Evolutionary conservation across 2,888 invertebrate genomes (phyloP).

Genomic region (Himalopsyche tibetana): DNA sequence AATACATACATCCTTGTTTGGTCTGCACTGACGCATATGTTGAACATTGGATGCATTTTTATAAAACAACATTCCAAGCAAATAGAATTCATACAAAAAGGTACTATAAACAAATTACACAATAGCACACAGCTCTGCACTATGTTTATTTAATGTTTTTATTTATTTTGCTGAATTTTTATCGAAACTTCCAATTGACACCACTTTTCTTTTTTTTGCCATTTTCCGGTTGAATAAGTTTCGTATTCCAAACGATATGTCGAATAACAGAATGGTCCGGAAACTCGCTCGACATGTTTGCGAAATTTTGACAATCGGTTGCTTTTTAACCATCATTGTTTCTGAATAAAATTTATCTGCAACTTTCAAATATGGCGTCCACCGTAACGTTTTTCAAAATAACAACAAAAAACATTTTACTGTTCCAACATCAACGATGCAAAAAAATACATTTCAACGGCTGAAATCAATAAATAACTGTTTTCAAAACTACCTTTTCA

Average conservation of each 20-base stretch:
- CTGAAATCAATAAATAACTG: too few relatives aligned
- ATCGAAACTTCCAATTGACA: not conserved
- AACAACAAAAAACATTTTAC: not conserved
- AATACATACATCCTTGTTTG: too few relatives aligned
- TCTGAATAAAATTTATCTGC: conserved; percentile 22
- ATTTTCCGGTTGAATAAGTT: conserved; percentile 2
- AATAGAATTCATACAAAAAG: too few relatives aligned
- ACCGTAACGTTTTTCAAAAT: not conserved
- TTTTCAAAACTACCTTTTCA: too few relatives aligned
- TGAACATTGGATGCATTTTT: too few relatives aligned
- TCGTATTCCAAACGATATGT: conserved; percentile 10
- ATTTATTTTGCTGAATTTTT: conserved; percentile 22
- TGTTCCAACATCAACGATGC: too few relatives aligned
- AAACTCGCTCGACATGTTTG: conserved; percentile 3
- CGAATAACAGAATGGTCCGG: conserved; percentile 19
- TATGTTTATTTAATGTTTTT: not conserved
- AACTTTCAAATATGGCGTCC: conserved; percentile 5
- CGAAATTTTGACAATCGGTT: conserved; percentile 15
- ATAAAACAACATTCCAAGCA: too few relatives aligned
- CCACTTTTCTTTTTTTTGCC: not conserved
- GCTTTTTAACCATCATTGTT: conserved; percentile 5
- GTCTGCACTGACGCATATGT: too few relatives aligned
- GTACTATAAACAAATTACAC: not conserved
- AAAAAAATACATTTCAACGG: too few relatives aligned
- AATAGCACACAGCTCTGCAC: not conserved